Conservation (phyloP, 2,113 vertebrate genomes). For the Carollia perspicillata region DNA sequence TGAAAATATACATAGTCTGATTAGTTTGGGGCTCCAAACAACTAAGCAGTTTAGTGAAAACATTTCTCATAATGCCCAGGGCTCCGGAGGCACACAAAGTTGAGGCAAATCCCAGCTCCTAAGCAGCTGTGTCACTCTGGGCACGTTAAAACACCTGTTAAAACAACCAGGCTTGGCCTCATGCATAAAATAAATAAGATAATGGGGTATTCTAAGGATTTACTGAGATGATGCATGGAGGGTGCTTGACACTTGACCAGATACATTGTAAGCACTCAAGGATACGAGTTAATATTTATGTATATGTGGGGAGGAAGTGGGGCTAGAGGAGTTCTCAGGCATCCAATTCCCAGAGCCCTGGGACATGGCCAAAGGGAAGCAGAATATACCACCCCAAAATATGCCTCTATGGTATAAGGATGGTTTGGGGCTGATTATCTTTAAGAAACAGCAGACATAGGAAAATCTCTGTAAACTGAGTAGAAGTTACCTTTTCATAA, state of each 20-base stretch:
- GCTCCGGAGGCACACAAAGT: not conserved
- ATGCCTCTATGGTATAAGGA: not conserved
- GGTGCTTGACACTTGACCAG: not conserved
- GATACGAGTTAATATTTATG: not conserved
- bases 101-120: not conserved
- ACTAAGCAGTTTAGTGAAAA: constrained; percentile 7
- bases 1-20: constrained; percentile 48
- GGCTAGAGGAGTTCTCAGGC: not conserved
- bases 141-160: not conserved
- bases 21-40: constrained; percentile 46
- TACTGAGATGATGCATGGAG: not conserved
- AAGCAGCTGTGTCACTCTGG: not conserved
- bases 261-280: not conserved
- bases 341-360: not conserved
- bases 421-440: not conserved
- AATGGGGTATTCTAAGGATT: not conserved
- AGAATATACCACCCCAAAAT: not conserved
- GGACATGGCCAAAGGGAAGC: not conserved
- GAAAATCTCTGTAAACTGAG: too few relatives aligned
- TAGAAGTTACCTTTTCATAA: not conserved
- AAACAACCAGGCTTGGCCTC: not conserved
- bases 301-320: too few relatives aligned
- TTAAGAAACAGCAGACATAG: not conserved
- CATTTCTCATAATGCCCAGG: not conserved
- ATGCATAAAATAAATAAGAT: not conserved